These are phyloP conservation scores for Protaetia brevitarsis DNA, from an alignment of 1,140 invertebrate genomes.

Conservation along the genomic window DNA sequence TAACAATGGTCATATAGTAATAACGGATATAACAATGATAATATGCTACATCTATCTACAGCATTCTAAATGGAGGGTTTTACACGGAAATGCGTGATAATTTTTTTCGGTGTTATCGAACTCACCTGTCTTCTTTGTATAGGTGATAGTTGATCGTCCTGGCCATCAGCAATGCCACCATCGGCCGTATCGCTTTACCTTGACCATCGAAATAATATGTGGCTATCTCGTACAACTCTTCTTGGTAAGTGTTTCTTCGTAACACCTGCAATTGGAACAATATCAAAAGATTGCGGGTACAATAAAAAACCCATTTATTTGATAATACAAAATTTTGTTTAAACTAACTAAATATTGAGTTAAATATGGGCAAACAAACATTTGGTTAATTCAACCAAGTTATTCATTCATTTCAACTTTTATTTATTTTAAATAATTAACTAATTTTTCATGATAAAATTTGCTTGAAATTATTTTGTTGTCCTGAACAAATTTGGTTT, in stretches of 20 bases:
- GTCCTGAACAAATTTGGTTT: too few relatives aligned
- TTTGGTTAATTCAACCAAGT: too few relatives aligned
- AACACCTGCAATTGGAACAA: slow-evolving; percentile 66
- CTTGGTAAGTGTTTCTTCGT: slow-evolving; percentile 70
- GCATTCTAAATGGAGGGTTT: too few relatives aligned
- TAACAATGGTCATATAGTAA: neutral
- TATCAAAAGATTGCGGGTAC: neutral
- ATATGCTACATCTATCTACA: too few relatives aligned
- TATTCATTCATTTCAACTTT: too few relatives aligned
- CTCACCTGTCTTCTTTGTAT: slow-evolving; percentile 77
- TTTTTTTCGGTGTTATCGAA: slow-evolving; percentile 14
- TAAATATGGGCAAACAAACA: too few relatives aligned
- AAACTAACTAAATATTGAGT: too few relatives aligned
- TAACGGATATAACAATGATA: too few relatives aligned
- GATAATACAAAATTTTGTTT: too few relatives aligned
- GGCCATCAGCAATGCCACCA: slow-evolving; percentile 88
- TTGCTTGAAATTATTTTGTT: too few relatives aligned
- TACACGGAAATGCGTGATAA: neutral
- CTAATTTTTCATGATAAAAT: too few relatives aligned
- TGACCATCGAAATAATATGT: slow-evolving; percentile 96
- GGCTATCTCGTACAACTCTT: slow-evolving; percentile 81
- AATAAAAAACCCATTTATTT: slow-evolving; percentile 11
- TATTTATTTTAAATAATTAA: too few relatives aligned
- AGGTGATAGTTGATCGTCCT: slow-evolving; percentile 87
- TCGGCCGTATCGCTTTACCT: slow-evolving; percentile 91